Conservation (phyloP, 2,113 vertebrate genomes). For the Microtus pennsylvanicus region DNA sequence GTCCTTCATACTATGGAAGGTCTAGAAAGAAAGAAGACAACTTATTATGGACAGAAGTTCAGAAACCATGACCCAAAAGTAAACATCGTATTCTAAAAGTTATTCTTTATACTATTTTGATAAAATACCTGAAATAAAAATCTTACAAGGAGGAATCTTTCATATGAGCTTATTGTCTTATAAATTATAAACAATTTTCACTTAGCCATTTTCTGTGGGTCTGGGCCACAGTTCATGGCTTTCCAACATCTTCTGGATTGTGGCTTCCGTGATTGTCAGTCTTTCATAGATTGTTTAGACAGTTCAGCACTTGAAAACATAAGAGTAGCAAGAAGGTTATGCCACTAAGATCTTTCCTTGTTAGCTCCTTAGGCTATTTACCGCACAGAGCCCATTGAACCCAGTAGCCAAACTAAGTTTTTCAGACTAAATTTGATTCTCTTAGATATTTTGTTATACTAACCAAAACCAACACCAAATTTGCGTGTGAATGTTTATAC, state of each 20-base stretch:
- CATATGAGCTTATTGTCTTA: not conserved
- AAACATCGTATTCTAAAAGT: not conserved
- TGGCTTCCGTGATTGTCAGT: not conserved
- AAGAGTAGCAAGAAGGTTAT: not conserved
- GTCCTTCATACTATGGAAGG: too few species aligned
- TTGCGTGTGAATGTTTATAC: not conserved
- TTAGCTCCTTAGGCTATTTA: not conserved
- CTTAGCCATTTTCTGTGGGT: not conserved
- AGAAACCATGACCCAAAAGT: too few species aligned
- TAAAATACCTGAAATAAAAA: not conserved
- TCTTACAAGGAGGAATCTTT: not conserved
- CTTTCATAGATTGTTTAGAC: not conserved
- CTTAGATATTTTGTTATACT: not conserved
- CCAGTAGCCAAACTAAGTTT: too few species aligned
- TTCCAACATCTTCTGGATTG: not conserved
- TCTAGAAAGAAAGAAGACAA: too few species aligned
- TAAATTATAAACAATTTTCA: too few species aligned
- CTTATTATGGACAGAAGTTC: too few species aligned
- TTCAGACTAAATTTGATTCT: not conserved
- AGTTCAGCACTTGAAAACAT: not conserved
- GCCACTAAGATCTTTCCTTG: not conserved
- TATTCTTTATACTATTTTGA: too few species aligned
- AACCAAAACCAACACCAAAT: not conserved
- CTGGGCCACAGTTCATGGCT: not conserved
- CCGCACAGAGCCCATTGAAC: too few species aligned